Percentiles rank a stretch among this genome's conserved stretches.
Conservation (phyloP, 1,140 invertebrate genomes). For the Drosophila arizonae region DNA sequence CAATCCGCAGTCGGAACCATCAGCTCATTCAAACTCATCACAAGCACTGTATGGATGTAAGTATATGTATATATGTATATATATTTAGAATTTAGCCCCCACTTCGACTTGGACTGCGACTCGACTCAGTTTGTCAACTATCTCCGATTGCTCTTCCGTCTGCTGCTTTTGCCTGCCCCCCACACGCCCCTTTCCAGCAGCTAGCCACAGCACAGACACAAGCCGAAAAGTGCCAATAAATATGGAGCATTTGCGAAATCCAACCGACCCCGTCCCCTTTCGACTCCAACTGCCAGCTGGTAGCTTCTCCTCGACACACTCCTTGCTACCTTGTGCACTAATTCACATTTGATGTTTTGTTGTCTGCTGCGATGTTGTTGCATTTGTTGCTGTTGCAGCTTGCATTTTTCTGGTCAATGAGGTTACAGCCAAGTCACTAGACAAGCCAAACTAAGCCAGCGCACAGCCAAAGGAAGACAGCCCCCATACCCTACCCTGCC, state of each 20-base stretch:
- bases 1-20: conserved; percentile 64
- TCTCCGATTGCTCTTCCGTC: conserved; percentile 29
- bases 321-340: conserved; percentile 78
- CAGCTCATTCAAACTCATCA: conserved; percentile 44
- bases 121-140: conserved; percentile 43
- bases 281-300: background rate
- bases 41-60: background rate
- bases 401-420: conserved; percentile 82
- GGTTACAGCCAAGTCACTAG: conserved; percentile 81
- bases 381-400: conserved; percentile 67
- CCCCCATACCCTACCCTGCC: background rate
- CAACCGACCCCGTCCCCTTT: conserved; percentile 28
- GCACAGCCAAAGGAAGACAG: background rate
- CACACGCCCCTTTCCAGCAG: conserved; percentile 5
- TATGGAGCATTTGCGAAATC: conserved; percentile 67
- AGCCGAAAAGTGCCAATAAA: conserved; percentile 77
- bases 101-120: conserved; percentile 19
- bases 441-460: conserved; percentile 58
- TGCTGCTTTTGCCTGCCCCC: conserved; percentile 9
- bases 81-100: background rate
- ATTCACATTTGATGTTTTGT: conserved; percentile 83
- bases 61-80: background rate
- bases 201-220: conserved; percentile 44
- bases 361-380: conserved; percentile 58
- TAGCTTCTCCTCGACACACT: conserved; percentile 19